Percentiles rank a stretch among this genome's conserved stretches.
phyloP scores from a whole-genome alignment of 2,888 invertebrate genomes.

The Clepsis dumicolana region DNA sequence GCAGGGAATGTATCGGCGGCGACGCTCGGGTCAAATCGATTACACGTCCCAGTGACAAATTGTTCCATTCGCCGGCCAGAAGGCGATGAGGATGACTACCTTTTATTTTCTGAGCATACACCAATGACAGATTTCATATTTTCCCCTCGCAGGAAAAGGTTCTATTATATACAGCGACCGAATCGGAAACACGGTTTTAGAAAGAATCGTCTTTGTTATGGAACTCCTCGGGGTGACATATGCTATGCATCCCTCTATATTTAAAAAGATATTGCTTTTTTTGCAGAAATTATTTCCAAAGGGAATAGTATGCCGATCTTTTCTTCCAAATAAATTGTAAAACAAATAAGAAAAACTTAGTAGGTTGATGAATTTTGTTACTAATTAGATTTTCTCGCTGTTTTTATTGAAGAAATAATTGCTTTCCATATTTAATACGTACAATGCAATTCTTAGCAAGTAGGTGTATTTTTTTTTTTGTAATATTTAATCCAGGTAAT shows the following conservation, averaged over 20 bases:
- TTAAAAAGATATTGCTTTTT: background rate
- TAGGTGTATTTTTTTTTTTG: no score
- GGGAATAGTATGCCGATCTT: no score
- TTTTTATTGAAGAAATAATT: no score
- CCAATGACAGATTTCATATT: conserved; percentile 39
- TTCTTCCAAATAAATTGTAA: no score
- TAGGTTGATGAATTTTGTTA: no score
- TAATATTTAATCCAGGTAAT: no score
- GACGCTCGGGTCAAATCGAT: conserved; percentile 57
- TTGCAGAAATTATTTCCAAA: no score
- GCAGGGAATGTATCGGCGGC: conserved; percentile 57
- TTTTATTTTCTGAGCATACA: conserved; percentile 56
- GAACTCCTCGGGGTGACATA: background rate
- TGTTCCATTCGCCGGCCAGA: conserved; percentile 63
- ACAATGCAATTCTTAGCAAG: no score
- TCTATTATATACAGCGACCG: conserved; percentile 22
- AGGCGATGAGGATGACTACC: conserved; percentile 54
- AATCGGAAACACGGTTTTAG: background rate
- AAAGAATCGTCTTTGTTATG: conserved; percentile 8
- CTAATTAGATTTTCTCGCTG: no score
- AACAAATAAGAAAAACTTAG: no score
- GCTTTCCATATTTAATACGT: no score
- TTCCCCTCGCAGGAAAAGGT: conserved; percentile 23
- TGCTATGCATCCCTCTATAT: background rate
- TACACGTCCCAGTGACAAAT: conserved; percentile 65